Evolutionary conservation across 2,888 invertebrate species (phyloP).

Genomic region (Carcina quercana): DNA sequence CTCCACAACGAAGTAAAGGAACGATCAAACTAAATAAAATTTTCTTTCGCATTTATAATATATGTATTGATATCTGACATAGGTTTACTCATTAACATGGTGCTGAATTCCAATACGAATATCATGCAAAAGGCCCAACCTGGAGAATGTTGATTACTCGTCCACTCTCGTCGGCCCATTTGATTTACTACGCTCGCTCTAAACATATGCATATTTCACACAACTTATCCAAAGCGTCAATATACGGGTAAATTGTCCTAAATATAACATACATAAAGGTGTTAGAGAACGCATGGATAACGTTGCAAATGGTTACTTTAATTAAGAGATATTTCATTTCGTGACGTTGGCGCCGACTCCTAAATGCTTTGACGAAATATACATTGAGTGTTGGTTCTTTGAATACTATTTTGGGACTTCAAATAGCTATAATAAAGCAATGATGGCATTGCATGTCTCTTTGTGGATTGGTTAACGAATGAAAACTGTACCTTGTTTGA

Average conservation of each 20-base stretch:
- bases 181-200: slow-evolving; percentile 43
- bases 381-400: slow-evolving; percentile 35
- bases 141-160: slow-evolving; percentile 55
- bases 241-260: slow-evolving; percentile 25
- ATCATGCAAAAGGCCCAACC: slow-evolving; percentile 31
- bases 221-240: slow-evolving; percentile 10
- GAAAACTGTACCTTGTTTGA: too few relatives aligned
- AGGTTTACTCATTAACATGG: too few relatives aligned
- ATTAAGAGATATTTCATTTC: slow-evolving; percentile 61
- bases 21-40: too few relatives aligned
- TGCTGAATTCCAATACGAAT: slow-evolving; percentile 31
- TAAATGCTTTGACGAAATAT: slow-evolving; percentile 57
- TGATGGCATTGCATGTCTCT: too few relatives aligned
- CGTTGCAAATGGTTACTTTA: slow-evolving; percentile 39
- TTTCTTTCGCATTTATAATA: too few relatives aligned
- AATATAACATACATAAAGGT: slow-evolving; percentile 18
- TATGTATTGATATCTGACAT: too few relatives aligned
- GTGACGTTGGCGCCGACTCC: slow-evolving; percentile 55
- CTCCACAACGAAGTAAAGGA: too few relatives aligned
- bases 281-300: slow-evolving; percentile 15
- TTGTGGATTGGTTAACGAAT: too few relatives aligned
- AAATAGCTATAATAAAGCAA: too few relatives aligned
- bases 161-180: slow-evolving; percentile 44
- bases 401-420: slow-evolving; percentile 38
- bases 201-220: slow-evolving; percentile 31